These are phyloP conservation scores for Taenioides sp. DNA, from an alignment of 2,797 vertebrate genomes.

Conservation along the genomic window DNA sequence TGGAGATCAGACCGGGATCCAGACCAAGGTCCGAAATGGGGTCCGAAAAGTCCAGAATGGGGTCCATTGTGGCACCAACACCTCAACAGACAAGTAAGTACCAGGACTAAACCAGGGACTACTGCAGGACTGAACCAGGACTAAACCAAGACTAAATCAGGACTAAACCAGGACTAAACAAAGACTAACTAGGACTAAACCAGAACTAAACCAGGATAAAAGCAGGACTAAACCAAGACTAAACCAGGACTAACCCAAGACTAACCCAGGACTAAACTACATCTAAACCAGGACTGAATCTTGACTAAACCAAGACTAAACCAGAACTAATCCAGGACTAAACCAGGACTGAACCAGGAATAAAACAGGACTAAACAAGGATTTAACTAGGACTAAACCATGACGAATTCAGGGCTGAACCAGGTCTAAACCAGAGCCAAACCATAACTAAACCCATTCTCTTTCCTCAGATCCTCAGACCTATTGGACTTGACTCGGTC, in stretches of 20 bases:
- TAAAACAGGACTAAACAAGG: not conserved
- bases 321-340: too few species aligned
- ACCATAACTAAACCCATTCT: not conserved
- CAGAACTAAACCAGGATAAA: not conserved
- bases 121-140: not conserved
- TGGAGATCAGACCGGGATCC: constrained; percentile 70
- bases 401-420: not conserved
- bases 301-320: not conserved
- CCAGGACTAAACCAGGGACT: not conserved
- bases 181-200: too few species aligned
- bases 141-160: too few species aligned
- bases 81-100: not conserved
- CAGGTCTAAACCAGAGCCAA: not conserved
- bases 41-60: constrained; percentile 3
- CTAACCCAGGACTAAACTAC: too few species aligned
- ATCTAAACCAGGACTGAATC: too few species aligned
- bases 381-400: too few species aligned
- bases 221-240: not conserved
- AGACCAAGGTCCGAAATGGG: constrained; percentile 47
- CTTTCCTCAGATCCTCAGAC: constrained; percentile 57
- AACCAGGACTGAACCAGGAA: not conserved
- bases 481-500: constrained; percentile 57
- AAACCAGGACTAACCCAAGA: not conserved
- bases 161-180: not conserved
- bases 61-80: constrained; percentile 3